phyloP scores from a whole-genome alignment of 2,113 vertebrate species.

The Elanus axillaris region DNA sequence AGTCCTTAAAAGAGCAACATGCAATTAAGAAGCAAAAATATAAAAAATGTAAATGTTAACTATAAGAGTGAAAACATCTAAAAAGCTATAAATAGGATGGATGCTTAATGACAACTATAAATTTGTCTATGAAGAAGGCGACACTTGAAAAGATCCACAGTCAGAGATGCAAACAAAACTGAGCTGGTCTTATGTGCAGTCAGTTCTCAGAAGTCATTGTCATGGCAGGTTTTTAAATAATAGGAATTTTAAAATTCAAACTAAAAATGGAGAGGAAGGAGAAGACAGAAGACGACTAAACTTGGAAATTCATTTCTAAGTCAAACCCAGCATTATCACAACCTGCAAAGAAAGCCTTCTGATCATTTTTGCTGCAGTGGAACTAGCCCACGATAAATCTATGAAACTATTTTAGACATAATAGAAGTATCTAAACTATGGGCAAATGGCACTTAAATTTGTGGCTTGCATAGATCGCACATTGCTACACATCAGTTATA shows the following conservation, averaged over 20 bases:
- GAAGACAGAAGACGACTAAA: not conserved
- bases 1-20: not conserved
- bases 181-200: not conserved
- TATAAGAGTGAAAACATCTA: not conserved
- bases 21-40: not conserved
- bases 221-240: not conserved
- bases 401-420: constrained; percentile 31
- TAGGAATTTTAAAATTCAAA: not conserved
- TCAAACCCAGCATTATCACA: constrained; percentile 7
- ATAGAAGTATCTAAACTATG: constrained; percentile 28
- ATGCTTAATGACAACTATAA: not conserved
- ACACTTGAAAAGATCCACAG: not conserved
- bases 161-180: not conserved
- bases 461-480: constrained; percentile 48
- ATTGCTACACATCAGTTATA: constrained; percentile 4
- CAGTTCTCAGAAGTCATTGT: not conserved
- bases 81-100: not conserved
- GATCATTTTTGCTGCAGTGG: not conserved
- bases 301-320: constrained; percentile 20
- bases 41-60: not conserved
- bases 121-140: not conserved
- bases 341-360: constrained; percentile 35
- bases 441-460: constrained; percentile 49
- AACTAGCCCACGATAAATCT: constrained; percentile 45
- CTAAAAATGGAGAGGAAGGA: not conserved